Evolutionary conservation across 2,888 invertebrate species (phyloP), one percentile per base, ranked within the genome.

Genomic region (Ophion costatus): DNA sequence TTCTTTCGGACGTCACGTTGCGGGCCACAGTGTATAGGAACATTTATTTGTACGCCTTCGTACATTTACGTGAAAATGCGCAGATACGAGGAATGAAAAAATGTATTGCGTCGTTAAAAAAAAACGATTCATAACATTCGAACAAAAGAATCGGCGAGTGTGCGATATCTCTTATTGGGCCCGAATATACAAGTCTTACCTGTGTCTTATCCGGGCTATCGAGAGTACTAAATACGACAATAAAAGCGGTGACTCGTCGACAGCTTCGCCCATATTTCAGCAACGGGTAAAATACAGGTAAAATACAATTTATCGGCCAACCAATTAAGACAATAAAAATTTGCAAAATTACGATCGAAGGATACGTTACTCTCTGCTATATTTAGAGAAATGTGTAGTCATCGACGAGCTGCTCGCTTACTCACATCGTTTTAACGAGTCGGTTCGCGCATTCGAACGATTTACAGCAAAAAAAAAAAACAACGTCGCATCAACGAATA

Each of bases 31-130:
- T 45, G 45, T 11, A 14, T 45, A 45, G 45, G 11, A 45, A 33
- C 63, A 29, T 17, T 63, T 33, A 63, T 63, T 24, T 7, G 33
- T 63, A 17, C 17, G 63, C 33, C 24, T 63, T 63, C 24, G 29
- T 42, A 42, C 20, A n/a, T 20, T 42, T 42, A 20, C 20, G 33
- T n/a, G 20, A 64, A 14, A 51, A 51, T 51, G 14, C 14, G 17
- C 17, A 17, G 17, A 17, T 51, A 66, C 6, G 66, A 66, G 29
- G 24, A 56, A 24, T 56, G 2, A 56, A 1, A 24, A 56, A 20
- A 22, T 70, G 24, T 70, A 70, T 70, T 70, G 29, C 29, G 14
- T 24, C n/a, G 70, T 17, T 51, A 51, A 51, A 51, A 45, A 69
- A 69, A 70, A 70, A 70, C 45, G 45, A 24, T 69, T 45, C 14